A percentile compares a stretch with the other conserved stretches of the same genome.
These are phyloP conservation scores for Colaptes auratus DNA, from an alignment of 2,113 vertebrate genomes.

Conservation along the genomic window DNA sequence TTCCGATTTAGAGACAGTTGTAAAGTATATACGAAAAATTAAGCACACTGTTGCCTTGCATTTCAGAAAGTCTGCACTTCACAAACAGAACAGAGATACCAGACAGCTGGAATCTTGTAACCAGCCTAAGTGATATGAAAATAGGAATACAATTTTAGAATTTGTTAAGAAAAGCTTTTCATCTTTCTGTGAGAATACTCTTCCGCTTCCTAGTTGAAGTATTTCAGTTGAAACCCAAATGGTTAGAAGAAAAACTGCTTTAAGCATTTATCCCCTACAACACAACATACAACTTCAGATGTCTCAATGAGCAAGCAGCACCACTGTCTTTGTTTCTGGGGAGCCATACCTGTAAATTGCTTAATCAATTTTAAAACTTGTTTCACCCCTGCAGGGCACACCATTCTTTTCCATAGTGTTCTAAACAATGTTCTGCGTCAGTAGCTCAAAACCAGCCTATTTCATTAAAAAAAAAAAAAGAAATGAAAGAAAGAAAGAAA, in stretches of 20 bases:
- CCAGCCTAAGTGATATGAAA: neutral
- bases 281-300: neutral
- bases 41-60: neutral
- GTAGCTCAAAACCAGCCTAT: neutral
- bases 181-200: neutral
- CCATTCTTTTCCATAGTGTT: neutral
- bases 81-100: neutral
- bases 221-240: neutral
- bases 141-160: neutral
- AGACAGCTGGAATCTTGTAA: slow-evolving; percentile 4
- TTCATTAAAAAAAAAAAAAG: neutral
- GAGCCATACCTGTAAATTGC: neutral
- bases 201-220: neutral
- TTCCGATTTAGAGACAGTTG: neutral
- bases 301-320: slow-evolving; percentile 15
- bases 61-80: neutral
- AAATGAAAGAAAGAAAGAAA: neutral
- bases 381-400: neutral
- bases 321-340: neutral
- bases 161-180: neutral
- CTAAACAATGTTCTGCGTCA: neutral
- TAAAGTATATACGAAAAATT: neutral
- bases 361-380: neutral
- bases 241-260: neutral
- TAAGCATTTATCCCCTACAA: neutral